Base-by-base conservation (phyloP, 2,113 vertebrate species). In the Felis chaus region DNA sequence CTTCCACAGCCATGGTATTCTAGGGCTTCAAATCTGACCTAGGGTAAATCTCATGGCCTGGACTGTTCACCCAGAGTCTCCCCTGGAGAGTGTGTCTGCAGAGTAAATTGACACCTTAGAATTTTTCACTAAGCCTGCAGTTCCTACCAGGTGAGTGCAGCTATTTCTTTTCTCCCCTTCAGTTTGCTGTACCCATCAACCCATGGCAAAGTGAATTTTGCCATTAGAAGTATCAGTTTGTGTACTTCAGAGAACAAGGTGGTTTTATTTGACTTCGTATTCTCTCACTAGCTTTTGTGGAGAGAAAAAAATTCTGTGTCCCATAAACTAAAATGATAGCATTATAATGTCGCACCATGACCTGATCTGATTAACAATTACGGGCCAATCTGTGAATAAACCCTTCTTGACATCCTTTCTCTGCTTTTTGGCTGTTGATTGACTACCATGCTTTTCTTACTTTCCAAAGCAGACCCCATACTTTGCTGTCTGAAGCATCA, bases 201-300 rank as follows among this genome's bases (percentile, higher is more conserved):
- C 12, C 27, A 23, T 55, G 36, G 10, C 41, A 57, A 85, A 68
- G 29, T 79, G 29, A 15, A 18, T 81, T 86, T 95, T 89, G 25
- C 19, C 31, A n/a, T 39, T 18, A 88, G 48, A 91, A 50, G 3
- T 80, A 80, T 53, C 36, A 65, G 11, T 95, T 69, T 45, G 53
- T 87, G 89, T 92, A 69, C 92, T 95, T 90, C 55, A 88, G 91
- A 90, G 39, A 94, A 41, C 16, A 57, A 36, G 61, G 69, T n/a
- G 4, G n/a, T 69, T 89, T 94, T 76, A 31, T 71, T 90, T n/a
- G 41, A 41, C 50, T 69, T 63, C 21, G 50, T 91, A 21, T 93
- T 78, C 25, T 96, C 63, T 89, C 45, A 23, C 21, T 63, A 4
- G 29, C 39, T 90, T 96, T 91, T 71, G 16, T 68, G 45, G 31